Percentiles rank a stretch among this genome's conserved stretches.
Conservation (phyloP, 2,888 invertebrate species). For the Lissonota sp. region DNA sequence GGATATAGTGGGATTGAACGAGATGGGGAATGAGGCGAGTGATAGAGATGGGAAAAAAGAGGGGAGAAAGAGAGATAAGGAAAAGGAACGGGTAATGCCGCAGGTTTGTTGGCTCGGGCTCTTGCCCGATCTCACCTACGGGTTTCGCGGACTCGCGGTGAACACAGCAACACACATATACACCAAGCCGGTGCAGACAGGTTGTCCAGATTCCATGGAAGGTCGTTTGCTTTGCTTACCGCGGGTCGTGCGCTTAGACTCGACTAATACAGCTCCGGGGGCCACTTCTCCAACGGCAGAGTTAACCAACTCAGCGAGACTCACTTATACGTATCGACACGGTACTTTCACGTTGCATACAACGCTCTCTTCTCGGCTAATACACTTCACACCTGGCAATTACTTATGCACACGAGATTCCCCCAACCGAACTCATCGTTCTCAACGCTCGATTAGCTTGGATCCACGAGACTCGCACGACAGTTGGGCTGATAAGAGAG, state of each 20-base stretch:
- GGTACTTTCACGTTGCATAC: constrained; percentile 6
- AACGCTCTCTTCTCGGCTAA: constrained; percentile 33
- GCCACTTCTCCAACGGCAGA: constrained; percentile 65
- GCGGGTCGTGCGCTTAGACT: constrained; percentile 78
- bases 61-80: constrained; percentile 63
- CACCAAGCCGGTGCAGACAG: constrained; percentile 81
- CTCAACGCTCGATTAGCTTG: background rate
- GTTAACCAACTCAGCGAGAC: constrained; percentile 26
- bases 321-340: constrained; percentile 1
- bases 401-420: constrained; percentile 38
- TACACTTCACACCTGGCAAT: constrained; percentile 39
- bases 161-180: constrained; percentile 57
- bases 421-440: constrained; percentile 33
- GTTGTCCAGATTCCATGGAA: constrained; percentile 84
- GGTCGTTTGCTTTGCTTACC: constrained; percentile 84
- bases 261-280: constrained; percentile 72
- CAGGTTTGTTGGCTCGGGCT: constrained; percentile 48
- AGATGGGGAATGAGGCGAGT: constrained; percentile 38
- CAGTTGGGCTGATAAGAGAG: no score
- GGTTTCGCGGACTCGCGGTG: constrained; percentile 9
- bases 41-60: constrained; percentile 61
- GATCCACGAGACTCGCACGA: no score
- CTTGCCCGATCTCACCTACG: constrained; percentile 32
- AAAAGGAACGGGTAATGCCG: constrained; percentile 29
- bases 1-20: constrained; percentile 15